Evolutionary conservation across 2,888 invertebrate species (phyloP).

Genomic region (Heliconius ismenius): DNA sequence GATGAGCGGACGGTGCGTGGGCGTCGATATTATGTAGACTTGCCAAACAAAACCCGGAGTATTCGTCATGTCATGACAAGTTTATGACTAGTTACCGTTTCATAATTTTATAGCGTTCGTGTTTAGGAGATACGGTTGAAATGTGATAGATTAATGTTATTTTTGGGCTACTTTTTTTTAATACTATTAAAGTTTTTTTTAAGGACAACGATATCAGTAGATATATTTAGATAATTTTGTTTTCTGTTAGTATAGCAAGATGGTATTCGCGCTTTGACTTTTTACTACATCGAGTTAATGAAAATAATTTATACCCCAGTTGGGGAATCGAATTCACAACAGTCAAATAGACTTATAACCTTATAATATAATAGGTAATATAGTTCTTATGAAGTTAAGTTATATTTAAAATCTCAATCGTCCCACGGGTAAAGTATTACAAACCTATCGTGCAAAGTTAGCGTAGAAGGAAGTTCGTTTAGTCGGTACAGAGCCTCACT

Average conservation of each 20-base stretch:
- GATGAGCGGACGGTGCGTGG: conserved; percentile 32
- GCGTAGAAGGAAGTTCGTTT: conserved; percentile 34
- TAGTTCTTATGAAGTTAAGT: background rate
- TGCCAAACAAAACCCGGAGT: conserved; percentile 46
- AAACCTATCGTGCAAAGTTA: conserved; percentile 32
- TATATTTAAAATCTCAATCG: conserved; percentile 19
- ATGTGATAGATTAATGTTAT: conserved; percentile 5
- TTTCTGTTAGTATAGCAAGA: no score
- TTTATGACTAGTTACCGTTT: conserved; percentile 38
- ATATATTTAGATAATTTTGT: no score
- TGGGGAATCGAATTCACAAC: no score
- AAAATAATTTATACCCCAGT: no score
- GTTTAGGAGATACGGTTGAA: conserved; percentile 11
- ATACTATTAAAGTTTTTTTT: no score
- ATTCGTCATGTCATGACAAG: conserved; percentile 44
- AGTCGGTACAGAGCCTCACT: conserved; percentile 17
- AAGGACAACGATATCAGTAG: no score
- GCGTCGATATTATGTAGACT: conserved; percentile 35
- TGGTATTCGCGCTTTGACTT: no score
- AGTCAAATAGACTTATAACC: no score
- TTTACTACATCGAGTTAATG: no score
- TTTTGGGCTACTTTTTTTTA: background rate
- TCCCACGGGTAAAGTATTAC: conserved; percentile 13
- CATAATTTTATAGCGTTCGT: conserved; percentile 18
- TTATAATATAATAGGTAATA: background rate